Percentiles rank a stretch among this genome's conserved stretches.
Conservation (phyloP, 2,113 vertebrate genomes). For the Chrysemys picta region DNA sequence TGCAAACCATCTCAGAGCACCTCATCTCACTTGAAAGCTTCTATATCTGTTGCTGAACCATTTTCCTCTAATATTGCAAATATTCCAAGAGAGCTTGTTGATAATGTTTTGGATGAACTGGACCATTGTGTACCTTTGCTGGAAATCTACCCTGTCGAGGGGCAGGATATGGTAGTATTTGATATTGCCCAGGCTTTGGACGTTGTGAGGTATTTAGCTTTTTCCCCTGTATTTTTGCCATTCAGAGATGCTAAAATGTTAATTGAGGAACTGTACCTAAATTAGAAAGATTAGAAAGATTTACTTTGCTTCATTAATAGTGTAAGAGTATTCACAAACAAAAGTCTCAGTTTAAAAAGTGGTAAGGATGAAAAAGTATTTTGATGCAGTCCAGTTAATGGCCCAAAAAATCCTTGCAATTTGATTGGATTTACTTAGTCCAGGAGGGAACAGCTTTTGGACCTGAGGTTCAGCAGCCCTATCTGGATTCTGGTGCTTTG, state of each 20-base stretch:
- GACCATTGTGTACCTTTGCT: slow-evolving; percentile 64
- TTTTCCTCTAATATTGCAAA: slow-evolving; percentile 76
- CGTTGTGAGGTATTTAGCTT: slow-evolving; percentile 65
- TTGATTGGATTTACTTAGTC: accelerated
- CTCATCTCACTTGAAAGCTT: slow-evolving; percentile 65
- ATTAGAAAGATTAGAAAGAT: not conserved
- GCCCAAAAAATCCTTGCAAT: not conserved
- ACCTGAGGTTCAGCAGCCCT: not conserved
- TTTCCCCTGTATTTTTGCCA: not conserved
- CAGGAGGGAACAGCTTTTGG: not conserved
- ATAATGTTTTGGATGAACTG: slow-evolving; percentile 68
- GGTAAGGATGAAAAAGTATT: not conserved
- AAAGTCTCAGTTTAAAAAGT: not conserved
- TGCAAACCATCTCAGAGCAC: slow-evolving; percentile 58
- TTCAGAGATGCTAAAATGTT: not conserved
- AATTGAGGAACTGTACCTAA: not conserved
- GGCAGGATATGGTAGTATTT: slow-evolving; percentile 37
- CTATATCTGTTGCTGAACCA: slow-evolving; percentile 66
- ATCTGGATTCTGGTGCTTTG: too few species aligned
- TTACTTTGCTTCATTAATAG: not conserved
- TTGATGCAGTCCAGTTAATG: not conserved
- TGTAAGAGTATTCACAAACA: not conserved
- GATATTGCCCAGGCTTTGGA: slow-evolving; percentile 72
- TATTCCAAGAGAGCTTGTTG: slow-evolving; percentile 62
- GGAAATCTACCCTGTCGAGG: slow-evolving; percentile 76